These are phyloP conservation scores for Dynastes hyllus DNA, from an alignment of 2,888 invertebrate genomes.

Conservation along the genomic window DNA sequence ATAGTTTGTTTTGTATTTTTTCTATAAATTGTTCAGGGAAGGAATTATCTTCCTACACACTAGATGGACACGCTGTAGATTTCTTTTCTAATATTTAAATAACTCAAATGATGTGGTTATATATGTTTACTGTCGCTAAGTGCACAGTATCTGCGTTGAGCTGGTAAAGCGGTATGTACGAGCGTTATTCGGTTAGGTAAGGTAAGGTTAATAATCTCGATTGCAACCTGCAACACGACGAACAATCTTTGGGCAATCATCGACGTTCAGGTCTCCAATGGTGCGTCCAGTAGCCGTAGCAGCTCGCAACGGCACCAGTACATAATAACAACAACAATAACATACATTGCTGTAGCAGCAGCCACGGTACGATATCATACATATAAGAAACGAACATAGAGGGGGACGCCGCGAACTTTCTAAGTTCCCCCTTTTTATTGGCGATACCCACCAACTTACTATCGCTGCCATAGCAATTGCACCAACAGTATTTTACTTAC, in stretches of 20 bases:
- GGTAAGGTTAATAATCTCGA: constrained; percentile 55
- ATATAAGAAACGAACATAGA: constrained; percentile 15
- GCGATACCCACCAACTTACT: constrained; percentile 49
- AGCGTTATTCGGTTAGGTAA: constrained; percentile 1
- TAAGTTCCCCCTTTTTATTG: constrained; percentile 66
- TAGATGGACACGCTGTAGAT: too few species aligned
- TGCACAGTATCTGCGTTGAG: too few species aligned
- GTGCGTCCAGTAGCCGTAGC: not conserved
- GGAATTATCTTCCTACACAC: too few species aligned
- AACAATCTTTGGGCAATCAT: constrained; percentile 18
- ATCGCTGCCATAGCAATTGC: constrained; percentile 19
- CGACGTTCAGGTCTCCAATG: not conserved
- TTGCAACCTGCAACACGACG: constrained; percentile 54
- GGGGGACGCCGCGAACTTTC: constrained; percentile 61
- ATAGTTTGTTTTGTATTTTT: too few species aligned
- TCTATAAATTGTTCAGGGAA: too few species aligned
- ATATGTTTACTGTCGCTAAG: too few species aligned
- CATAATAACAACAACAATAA: too few species aligned
- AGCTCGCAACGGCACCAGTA: too few species aligned
- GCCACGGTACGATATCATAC: constrained; percentile 26
- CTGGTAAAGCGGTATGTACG: too few species aligned
- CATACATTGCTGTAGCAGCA: constrained; percentile 3
- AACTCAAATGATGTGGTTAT: too few species aligned
- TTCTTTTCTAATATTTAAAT: too few species aligned
- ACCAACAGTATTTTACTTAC: constrained; percentile 28